Percentiles rank a stretch among this genome's conserved stretches.
phyloP scores from a whole-genome alignment of 35 echinoderm and acorn worm species.

The Strongylocentrotus purpuratus region DNA sequence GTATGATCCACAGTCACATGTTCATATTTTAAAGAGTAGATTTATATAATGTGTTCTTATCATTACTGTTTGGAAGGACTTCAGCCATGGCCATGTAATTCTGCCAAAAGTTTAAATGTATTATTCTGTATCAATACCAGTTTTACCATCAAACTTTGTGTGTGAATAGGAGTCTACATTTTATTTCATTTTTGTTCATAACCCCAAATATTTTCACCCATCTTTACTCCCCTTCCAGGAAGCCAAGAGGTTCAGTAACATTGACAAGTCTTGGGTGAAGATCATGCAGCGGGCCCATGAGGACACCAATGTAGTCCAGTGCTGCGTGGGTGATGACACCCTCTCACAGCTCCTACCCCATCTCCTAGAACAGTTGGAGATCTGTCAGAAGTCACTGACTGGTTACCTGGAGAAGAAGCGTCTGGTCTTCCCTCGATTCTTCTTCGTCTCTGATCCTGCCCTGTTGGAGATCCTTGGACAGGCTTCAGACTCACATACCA shows the following conservation, averaged over 20 bases:
- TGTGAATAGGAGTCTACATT: too few species aligned
- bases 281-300: conserved; percentile 99
- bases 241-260: conserved; percentile 99
- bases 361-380: conserved; percentile 98
- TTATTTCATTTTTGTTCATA: too few species aligned
- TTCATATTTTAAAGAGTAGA: too few species aligned
- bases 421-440: conserved; percentile 96
- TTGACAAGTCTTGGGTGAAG: conserved; percentile 99
- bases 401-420: conserved; percentile 99
- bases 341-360: conserved; percentile 95
- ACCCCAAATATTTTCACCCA: not conserved
- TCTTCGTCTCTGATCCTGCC: conserved; percentile 98
- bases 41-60: too few species aligned
- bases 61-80: too few species aligned
- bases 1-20: too few species aligned
- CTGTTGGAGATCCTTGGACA: conserved; percentile 98
- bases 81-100: too few species aligned
- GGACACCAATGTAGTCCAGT: conserved; percentile 95
- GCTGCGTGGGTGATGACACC: conserved; percentile 96
- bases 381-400: conserved; percentile 98
- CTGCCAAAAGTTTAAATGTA: too few species aligned
- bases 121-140: too few species aligned
- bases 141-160: too few species aligned
- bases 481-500: conserved; percentile 98
- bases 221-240: conserved; percentile 63